Conservation (phyloP, 2,888 invertebrate genomes). For the Dastarcus helophoroides region DNA sequence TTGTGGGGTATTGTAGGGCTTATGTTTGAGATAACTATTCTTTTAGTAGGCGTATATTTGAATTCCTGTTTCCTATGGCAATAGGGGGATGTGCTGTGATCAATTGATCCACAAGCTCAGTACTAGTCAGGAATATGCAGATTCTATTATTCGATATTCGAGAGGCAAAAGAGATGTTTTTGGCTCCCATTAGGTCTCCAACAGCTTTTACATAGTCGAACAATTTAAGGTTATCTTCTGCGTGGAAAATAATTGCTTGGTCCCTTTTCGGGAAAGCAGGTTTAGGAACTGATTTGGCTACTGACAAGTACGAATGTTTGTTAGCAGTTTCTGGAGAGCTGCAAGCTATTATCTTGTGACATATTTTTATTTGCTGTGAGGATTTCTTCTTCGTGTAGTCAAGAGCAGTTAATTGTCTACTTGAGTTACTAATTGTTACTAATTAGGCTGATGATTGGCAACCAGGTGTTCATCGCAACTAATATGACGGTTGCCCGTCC, state of each 20-base stretch:
- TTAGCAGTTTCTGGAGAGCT: no score
- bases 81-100: constrained; percentile 13
- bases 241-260: constrained; percentile 8
- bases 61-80: constrained; percentile 8
- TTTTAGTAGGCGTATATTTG: constrained; percentile 14
- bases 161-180: constrained; percentile 10
- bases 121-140: constrained; percentile 15
- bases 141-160: constrained; percentile 17
- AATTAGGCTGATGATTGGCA: no score
- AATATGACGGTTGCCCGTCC: no score
- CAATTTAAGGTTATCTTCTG: constrained; percentile 2
- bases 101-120: constrained; percentile 13
- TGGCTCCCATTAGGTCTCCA: constrained; percentile 4
- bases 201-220: constrained; percentile 7
- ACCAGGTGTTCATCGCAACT: no score
- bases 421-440: no score
- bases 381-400: no score
- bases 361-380: no score
- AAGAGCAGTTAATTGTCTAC: no score
- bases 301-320: no score
- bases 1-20: constrained; percentile 17
- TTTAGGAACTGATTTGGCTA: constrained; percentile 4
- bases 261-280: constrained; percentile 5
- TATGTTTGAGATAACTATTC: constrained; percentile 21
- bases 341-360: no score